Conservation (phyloP, 2,888 invertebrate species). For the Stenichneumon culpator region DNA sequence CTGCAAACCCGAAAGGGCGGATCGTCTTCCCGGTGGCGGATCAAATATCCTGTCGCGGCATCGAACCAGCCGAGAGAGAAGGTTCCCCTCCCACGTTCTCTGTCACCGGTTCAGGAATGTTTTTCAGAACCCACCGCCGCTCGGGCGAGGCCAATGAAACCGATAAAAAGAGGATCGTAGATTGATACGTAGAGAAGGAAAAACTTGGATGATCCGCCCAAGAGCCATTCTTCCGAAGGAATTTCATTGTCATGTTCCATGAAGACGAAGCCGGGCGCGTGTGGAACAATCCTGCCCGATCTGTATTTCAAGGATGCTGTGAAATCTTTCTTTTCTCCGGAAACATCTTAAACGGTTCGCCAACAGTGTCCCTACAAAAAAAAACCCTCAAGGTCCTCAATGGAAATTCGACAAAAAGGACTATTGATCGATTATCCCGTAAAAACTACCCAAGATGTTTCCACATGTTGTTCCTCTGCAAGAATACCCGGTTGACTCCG, state of each 20-base stretch:
- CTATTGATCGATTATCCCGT: no score
- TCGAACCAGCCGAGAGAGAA: neutral
- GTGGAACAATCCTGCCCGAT: neutral
- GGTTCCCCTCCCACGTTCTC: neutral
- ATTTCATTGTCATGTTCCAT: slow-evolving; percentile 36
- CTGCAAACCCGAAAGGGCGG: slow-evolving; percentile 16
- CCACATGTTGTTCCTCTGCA: no score
- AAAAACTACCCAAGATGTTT: no score
- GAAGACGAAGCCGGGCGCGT: neutral
- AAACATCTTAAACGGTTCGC: no score
- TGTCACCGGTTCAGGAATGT: slow-evolving; percentile 36
- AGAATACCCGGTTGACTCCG: no score
- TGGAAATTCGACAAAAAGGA: no score
- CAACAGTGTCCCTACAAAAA: no score
- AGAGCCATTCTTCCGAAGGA: slow-evolving; percentile 11
- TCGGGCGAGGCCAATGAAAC: slow-evolving; percentile 33
- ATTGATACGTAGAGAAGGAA: slow-evolving; percentile 1
- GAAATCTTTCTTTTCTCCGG: neutral
- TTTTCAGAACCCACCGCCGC: slow-evolving; percentile 19
- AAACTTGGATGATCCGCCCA: slow-evolving; percentile 12
- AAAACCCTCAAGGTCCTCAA: no score
- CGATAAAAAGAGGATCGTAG: neutral
- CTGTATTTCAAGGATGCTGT: neutral
- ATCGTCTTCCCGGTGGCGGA: slow-evolving; percentile 9
- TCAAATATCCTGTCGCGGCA: slow-evolving; percentile 36